These are phyloP conservation scores for Campaea margaritaria DNA, from an alignment of 2,888 invertebrate species.

Conservation along the genomic window DNA sequence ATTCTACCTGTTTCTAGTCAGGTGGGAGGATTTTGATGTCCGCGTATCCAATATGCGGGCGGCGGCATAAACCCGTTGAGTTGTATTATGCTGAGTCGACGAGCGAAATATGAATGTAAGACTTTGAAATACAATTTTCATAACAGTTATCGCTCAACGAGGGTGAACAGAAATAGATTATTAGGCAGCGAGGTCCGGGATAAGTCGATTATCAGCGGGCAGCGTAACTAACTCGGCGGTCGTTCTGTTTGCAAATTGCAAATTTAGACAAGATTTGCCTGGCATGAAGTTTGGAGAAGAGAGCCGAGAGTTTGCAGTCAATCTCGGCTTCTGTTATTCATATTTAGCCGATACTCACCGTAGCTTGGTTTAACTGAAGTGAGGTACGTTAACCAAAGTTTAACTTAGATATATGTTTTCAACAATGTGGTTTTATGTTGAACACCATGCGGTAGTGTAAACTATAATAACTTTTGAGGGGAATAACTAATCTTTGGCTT, in stretches of 20 bases:
- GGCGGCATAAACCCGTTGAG: no score
- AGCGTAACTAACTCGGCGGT: constrained; percentile 32
- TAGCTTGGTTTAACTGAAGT: constrained; percentile 4
- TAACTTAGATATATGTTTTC: neutral
- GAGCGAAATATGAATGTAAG: no score
- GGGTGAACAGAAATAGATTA: constrained; percentile 18
- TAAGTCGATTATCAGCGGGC: constrained; percentile 39
- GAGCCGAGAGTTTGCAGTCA: constrained; percentile 4
- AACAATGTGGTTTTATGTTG: neutral
- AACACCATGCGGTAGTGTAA: neutral
- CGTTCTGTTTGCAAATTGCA: constrained; percentile 35
- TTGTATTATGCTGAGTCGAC: no score
- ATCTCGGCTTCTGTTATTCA: constrained; percentile 5
- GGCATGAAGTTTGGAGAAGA: constrained; percentile 23
- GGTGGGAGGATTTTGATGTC: no score
- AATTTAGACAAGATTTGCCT: constrained; percentile 34
- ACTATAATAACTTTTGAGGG: no score
- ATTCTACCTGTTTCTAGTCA: no score
- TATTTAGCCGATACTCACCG: neutral
- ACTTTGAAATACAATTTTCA: no score
- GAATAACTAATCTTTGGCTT: no score
- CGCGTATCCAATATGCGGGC: no score
- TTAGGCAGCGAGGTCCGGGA: constrained; percentile 17
- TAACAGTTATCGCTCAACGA: constrained; percentile 3
- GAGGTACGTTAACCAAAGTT: constrained; percentile 3